phyloP scores from a whole-genome alignment of 2,797 vertebrate genomes.

The Gephyroberyx darwinii region DNA sequence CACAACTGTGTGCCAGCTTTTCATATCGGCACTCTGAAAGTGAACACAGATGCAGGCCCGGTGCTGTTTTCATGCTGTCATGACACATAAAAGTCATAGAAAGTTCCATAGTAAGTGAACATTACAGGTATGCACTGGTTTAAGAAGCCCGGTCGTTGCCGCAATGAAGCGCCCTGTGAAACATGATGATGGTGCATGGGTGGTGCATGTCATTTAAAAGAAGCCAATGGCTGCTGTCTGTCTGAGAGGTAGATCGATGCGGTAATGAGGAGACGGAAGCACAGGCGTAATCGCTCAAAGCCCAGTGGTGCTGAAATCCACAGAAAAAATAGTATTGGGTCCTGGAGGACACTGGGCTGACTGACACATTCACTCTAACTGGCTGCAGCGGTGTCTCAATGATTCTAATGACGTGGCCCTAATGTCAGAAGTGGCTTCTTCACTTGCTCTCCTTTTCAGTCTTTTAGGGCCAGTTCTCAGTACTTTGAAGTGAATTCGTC shows the following conservation, averaged over 20 bases:
- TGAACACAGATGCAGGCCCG: constrained; percentile 22
- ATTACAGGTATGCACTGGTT: constrained; percentile 34
- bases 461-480: constrained; percentile 8
- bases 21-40: constrained; percentile 24
- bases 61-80: constrained; percentile 12
- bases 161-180: constrained; percentile 22
- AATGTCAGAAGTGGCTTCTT: constrained; percentile 32
- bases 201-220: constrained; percentile 52
- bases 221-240: constrained; percentile 57
- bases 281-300: constrained; percentile 56
- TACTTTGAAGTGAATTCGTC: not conserved
- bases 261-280: constrained; percentile 64
- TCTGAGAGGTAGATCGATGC: constrained; percentile 68
- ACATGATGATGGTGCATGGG: constrained; percentile 62
- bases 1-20: constrained; percentile 17
- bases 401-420: constrained; percentile 49
- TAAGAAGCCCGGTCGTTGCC: constrained; percentile 11
- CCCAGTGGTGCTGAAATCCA: constrained; percentile 65
- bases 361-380: constrained; percentile 35
- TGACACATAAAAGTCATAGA: constrained; percentile 42
- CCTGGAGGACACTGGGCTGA: constrained; percentile 44
- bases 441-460: constrained; percentile 9
- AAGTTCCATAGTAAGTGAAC: not conserved
- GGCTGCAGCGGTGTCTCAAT: constrained; percentile 20
- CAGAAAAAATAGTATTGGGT: constrained; percentile 56